Base-by-base conservation (phyloP, 2,797 vertebrate species). In the Steatocranus sp. region DNA sequence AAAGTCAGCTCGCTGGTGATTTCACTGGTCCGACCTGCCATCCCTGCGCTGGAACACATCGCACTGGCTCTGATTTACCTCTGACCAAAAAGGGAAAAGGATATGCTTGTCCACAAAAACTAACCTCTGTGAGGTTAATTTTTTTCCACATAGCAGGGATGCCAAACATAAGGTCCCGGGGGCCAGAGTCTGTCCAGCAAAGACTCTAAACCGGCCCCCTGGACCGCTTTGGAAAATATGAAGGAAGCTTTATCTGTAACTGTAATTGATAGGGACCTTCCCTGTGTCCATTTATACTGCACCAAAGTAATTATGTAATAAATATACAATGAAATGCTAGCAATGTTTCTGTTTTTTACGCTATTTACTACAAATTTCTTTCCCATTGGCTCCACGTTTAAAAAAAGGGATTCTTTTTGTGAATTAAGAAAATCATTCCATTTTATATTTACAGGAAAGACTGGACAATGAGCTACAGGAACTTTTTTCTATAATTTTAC, bases 401-500 rank as follows among this genome's bases (percentile, higher is more conserved):
- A 20, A 61, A 61, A 61, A 61, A 12, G 30, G 18, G 32, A 36
- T 11, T n/a, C 20, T 0, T 61, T 36, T 61, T 12, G 56, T 20
- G 32, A 61, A 61, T 61, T 61, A 61, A 8, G 20, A 25, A 25
- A 14, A 53, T 51, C 0, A 51, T 51, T 51, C 56, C 10, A 34
- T 34, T 61, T 61, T 61, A 34, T 34, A 61, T 34, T 61, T n/a
- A 5, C 10, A 61, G 30, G 30, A n/a, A 0, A 61, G 56, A 34
- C 56, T 61, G 30, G 56, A 61, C 30, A 61, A 61, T 2, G 56
- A 12, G 17, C 56, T 61, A n/a, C 11, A 34, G 10, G 0, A 58
- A 58, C 30, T 34, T 58, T 58, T 0, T 58, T 54, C 2, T 7
- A 4, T 0, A 32, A 8, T 32, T 56, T 17, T 30, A 17, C 53